phyloP scores from a whole-genome alignment of 2,113 vertebrate species.

The Corythornis vintsioides region DNA sequence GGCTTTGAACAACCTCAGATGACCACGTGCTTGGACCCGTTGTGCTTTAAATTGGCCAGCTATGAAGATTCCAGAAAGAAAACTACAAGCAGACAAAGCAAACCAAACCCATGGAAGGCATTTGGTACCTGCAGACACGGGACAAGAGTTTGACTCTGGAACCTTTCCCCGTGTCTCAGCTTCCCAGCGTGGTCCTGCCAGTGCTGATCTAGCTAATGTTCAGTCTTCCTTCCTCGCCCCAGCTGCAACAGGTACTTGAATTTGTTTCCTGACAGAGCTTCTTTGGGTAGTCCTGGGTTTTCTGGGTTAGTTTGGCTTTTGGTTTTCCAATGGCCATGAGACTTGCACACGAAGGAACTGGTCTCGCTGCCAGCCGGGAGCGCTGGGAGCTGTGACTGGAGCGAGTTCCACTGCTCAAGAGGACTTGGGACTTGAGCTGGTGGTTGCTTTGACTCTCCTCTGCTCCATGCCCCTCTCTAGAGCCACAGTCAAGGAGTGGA shows the following conservation, averaged over 20 bases:
- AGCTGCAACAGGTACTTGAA: conserved; percentile 38
- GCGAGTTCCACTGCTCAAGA: neutral
- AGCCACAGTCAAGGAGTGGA: neutral
- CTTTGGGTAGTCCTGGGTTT: neutral
- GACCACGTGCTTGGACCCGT: neutral
- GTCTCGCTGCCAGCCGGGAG: neutral
- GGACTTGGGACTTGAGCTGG: neutral
- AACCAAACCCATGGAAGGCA: neutral
- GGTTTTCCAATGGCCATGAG: neutral
- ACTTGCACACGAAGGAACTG: conserved; percentile 8
- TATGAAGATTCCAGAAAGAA: neutral
- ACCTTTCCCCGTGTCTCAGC: neutral
- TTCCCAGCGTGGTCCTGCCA: neutral
- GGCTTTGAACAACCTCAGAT: neutral
- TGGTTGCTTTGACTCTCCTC: neutral
- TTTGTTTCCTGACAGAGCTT: neutral
- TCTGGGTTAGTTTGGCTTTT: too few relatives aligned
- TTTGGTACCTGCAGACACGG: neutral
- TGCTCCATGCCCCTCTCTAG: neutral
- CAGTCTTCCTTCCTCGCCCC: conserved; percentile 29
- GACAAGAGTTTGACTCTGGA: neutral
- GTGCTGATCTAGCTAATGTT: conserved; percentile 34
- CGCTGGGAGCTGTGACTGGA: neutral
- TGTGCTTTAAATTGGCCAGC: neutral
- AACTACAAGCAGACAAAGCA: neutral